These are phyloP conservation scores for Pristiophorus japonicus DNA, from an alignment of 2,113 vertebrate species.

Conservation along the genomic window DNA sequence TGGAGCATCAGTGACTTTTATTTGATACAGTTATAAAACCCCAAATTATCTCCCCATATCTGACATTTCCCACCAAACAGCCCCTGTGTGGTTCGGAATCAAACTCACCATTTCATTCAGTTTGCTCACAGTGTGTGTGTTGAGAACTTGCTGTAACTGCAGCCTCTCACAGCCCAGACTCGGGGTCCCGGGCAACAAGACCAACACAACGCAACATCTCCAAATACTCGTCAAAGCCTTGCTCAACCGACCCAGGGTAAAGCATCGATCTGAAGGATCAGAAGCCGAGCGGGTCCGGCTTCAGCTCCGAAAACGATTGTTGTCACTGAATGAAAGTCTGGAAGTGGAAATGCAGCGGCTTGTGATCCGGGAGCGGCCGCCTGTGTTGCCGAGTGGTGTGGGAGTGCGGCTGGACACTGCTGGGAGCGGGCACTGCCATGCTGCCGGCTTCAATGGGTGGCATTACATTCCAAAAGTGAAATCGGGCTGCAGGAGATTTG, in stretches of 20 bases:
- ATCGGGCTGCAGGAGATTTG: neutral
- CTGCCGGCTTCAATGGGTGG: neutral
- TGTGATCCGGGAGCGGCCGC: neutral
- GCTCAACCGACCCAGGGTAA: neutral
- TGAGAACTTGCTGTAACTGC: slow-evolving; percentile 21
- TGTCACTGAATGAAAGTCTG: neutral
- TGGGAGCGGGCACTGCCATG: neutral
- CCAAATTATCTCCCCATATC: neutral
- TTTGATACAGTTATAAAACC: no score
- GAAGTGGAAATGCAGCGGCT: neutral
- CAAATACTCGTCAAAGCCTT: neutral
- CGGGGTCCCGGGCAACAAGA: neutral
- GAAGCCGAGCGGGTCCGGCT: neutral
- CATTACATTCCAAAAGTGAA: neutral
- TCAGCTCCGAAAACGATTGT: neutral
- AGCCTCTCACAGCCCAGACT: neutral
- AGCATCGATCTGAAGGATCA: neutral
- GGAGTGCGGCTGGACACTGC: neutral
- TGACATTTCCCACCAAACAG: neutral
- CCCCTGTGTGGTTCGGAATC: neutral
- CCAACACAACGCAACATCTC: neutral
- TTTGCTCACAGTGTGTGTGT: neutral
- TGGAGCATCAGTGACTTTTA: neutral
- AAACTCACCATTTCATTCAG: slow-evolving; percentile 26
- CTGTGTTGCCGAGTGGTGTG: neutral